Conservation (phyloP, 2,888 invertebrate species). For the Dascillus cervinus region DNA sequence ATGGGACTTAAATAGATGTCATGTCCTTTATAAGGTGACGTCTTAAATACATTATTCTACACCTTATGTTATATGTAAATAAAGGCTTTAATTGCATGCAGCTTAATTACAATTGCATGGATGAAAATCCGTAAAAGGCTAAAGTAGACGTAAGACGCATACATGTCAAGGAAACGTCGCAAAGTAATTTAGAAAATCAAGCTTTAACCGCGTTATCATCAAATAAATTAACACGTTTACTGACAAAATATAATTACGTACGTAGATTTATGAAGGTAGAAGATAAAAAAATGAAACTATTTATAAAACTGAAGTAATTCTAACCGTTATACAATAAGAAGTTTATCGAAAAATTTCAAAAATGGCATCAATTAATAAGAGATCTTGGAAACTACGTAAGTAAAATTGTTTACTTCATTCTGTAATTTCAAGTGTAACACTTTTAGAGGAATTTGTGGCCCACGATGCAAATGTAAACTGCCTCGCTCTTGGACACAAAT, state of each 20-base stretch:
- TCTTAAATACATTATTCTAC: no score
- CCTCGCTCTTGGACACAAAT: conserved; percentile 82
- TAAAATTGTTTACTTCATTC: conserved; percentile 24
- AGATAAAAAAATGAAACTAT: conserved; percentile 28
- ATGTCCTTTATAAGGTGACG: no score
- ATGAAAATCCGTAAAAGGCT: conserved; percentile 26
- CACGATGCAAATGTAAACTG: conserved; percentile 84
- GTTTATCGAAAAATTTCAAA: conserved; percentile 13
- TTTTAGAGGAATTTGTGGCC: conserved; percentile 75
- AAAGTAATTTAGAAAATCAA: conserved; percentile 11
- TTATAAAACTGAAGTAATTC: conserved; percentile 30
- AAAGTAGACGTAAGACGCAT: no score
- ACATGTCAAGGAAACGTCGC: conserved; percentile 32
- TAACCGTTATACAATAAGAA: conserved; percentile 14
- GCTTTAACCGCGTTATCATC: conserved; percentile 13
- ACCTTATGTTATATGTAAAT: conserved; percentile 10
- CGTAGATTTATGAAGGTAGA: no score
- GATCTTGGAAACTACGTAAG: conserved; percentile 82
- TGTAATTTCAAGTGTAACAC: conserved; percentile 12
- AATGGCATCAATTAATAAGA: conserved; percentile 45
- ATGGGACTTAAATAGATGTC: no score
- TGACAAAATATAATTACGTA: no score
- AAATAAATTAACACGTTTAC: no score
- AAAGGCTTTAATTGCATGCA: conserved; percentile 9
- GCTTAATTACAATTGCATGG: conserved; percentile 5